phyloP scores from a whole-genome alignment of 2,888 invertebrate species.

The Xanthorhoe designata region DNA sequence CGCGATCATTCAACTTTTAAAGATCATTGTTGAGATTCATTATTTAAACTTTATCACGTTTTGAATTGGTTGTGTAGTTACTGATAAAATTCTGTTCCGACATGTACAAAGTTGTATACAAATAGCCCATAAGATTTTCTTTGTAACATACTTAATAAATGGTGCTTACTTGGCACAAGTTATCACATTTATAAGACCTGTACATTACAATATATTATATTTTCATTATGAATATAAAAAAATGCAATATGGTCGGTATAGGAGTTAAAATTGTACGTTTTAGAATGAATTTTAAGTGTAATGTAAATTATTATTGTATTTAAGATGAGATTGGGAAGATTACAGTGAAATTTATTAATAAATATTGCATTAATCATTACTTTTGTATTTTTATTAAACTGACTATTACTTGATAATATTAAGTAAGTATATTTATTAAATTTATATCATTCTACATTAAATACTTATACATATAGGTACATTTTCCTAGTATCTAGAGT shows the following conservation, averaged over 20 bases:
- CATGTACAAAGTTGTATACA: slow-evolving; percentile 55
- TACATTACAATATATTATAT: slow-evolving; percentile 64
- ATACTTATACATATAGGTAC: no score
- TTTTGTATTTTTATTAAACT: slow-evolving; percentile 49
- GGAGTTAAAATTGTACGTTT: slow-evolving; percentile 69
- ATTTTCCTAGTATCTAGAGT: no score
- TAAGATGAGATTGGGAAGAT: slow-evolving; percentile 80
- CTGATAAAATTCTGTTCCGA: not conserved
- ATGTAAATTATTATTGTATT: slow-evolving; percentile 81
- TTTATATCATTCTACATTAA: no score
- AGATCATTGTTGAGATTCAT: slow-evolving; percentile 5
- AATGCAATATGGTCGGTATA: slow-evolving; percentile 79
- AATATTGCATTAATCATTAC: slow-evolving; percentile 83
- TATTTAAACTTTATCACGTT: slow-evolving; percentile 1
- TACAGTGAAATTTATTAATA: slow-evolving; percentile 84
- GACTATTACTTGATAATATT: not conserved
- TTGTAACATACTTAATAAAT: slow-evolving; percentile 43
- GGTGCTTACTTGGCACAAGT: slow-evolving; percentile 56
- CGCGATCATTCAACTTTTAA: not conserved
- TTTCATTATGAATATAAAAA: slow-evolving; percentile 66
- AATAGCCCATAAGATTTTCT: slow-evolving; percentile 31
- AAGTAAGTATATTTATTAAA: not conserved
- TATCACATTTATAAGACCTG: slow-evolving; percentile 58
- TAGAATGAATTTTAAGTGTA: slow-evolving; percentile 72
- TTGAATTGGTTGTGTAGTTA: slow-evolving; percentile 1